Base-by-base conservation (phyloP, 2,888 invertebrate genomes). In the Napeogenes inachia region DNA sequence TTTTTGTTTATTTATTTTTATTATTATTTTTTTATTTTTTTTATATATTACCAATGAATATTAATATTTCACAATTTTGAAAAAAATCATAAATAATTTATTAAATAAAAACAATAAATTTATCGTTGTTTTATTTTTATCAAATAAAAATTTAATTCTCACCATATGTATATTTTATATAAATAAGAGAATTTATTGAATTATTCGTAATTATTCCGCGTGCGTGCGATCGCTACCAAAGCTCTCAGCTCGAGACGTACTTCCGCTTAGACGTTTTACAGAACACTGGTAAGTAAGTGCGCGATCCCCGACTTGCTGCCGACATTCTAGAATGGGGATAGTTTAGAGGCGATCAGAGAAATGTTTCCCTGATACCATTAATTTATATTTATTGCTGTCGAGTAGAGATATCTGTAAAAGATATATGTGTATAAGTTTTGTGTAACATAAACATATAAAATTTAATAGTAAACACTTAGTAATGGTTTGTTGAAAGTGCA, bases 171-270 rank as follows among this genome's bases (percentile, higher is more conserved):
- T 54, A 47, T 59, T 30, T 45, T 33, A 54, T 45, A 45, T 53
- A 59, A 45, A 46, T 46, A 38, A 54, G 12, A 47, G 8, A 38
- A 54, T 54, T 33, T 21, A 1, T 50, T 38, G 4, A n/a, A 21
- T 33, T 30, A 30, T 10, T 33, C 10, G n/a, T 21, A 54, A 53
- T 21, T 45, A 42, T 8, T 47, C 54, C 54, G 54, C 62, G 55
- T 59, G 45, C 60, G 60, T 62, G 58, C 54, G 60, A 57, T 53
- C 53, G 59, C 50, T 50, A 45, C n/a, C 45, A 55, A 47, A 58
- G 59, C 62, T 56, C 42, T 42, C 33, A 62, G 61, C 56, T 62
- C 55, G 38, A 53, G 50, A 57, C 66, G 66, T 66, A 64, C 60
- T 33, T 35, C 56, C 60, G 38, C 45, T 42, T 21, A 56, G 64